phyloP scores from a whole-genome alignment of 2,797 vertebrate species.

The Gadopsis marmoratus region DNA sequence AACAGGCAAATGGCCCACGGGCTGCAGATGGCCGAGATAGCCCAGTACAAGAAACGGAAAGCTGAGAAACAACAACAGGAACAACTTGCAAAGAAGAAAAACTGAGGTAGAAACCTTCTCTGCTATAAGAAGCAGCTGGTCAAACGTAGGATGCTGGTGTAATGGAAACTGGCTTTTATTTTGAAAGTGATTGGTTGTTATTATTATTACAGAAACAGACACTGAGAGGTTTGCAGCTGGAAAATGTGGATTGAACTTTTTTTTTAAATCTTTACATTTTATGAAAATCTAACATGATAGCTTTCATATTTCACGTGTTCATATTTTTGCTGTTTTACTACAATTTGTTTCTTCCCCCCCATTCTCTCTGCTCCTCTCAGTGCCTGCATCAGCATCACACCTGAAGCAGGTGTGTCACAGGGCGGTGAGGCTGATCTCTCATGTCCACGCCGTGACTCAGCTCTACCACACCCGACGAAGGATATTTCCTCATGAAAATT shows the following conservation, averaged over 20 bases:
- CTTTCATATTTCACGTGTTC: neutral
- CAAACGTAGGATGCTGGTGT: neutral
- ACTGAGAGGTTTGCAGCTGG: neutral
- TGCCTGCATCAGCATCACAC: slow-evolving; percentile 20
- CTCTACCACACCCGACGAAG: slow-evolving; percentile 66
- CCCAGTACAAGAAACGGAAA: slow-evolving; percentile 89
- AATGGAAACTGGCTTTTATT: slow-evolving; percentile 1
- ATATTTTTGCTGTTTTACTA: neutral
- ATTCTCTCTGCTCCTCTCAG: slow-evolving; percentile 20
- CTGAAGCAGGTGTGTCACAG: slow-evolving; percentile 80
- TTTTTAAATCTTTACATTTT: neutral
- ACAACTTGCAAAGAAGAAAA: slow-evolving; percentile 87
- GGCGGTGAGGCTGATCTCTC: slow-evolving; percentile 82
- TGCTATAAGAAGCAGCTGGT: slow-evolving; percentile 5
- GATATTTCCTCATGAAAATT: neutral
- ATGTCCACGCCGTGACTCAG: slow-evolving; percentile 76
- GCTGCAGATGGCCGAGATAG: slow-evolving; percentile 90
- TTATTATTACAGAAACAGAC: neutral
- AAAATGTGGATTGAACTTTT: neutral
- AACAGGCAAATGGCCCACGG: slow-evolving; percentile 88
- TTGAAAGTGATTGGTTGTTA: neutral
- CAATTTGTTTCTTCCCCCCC: neutral
- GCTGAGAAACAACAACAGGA: slow-evolving; percentile 86
- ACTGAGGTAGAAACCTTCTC: slow-evolving; percentile 83
- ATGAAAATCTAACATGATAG: neutral